These are phyloP conservation scores for Tuta absoluta DNA, from an alignment of 2,888 invertebrate species.

Conservation along the genomic window DNA sequence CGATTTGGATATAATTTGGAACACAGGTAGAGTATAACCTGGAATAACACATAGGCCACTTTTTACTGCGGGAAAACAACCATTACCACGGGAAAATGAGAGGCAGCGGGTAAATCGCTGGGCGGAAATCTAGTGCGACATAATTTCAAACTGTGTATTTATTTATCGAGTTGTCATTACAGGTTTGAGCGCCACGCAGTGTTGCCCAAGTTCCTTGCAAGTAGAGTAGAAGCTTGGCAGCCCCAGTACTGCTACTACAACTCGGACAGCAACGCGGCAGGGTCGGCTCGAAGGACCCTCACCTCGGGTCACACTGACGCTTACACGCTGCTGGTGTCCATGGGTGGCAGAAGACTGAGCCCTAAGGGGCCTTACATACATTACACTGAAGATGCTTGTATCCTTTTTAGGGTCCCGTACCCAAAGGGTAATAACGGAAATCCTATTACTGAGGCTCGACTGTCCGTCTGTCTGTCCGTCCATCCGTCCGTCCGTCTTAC, in stretches of 20 bases:
- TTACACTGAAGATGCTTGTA: constrained; percentile 98
- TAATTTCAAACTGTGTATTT: not conserved
- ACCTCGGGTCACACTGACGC: constrained; percentile 89
- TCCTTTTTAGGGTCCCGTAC: constrained; percentile 81
- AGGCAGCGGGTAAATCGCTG: too few relatives aligned
- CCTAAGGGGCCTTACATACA: constrained; percentile 87
- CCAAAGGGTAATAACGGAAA: too few relatives aligned
- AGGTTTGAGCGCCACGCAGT: constrained; percentile 97
- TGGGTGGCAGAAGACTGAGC: constrained; percentile 91
- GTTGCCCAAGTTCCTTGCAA: constrained; percentile 94
- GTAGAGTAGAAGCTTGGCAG: constrained; percentile 94
- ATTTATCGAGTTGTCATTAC: not conserved
- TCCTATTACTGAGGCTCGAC: too few relatives aligned
- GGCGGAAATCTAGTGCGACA: too few relatives aligned
- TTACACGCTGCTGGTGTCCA: constrained; percentile 94
- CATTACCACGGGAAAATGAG: too few relatives aligned
- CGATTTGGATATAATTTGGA: too few relatives aligned
- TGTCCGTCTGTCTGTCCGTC: too few relatives aligned
- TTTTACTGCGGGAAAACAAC: too few relatives aligned
- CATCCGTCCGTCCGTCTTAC: too few relatives aligned
- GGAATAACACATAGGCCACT: too few relatives aligned
- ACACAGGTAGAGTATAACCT: too few relatives aligned
- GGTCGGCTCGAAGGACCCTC: constrained; percentile 92
- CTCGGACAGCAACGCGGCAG: constrained; percentile 91
- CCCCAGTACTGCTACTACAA: constrained; percentile 94